Evolutionary conservation across 1,140 invertebrate genomes (phyloP), one percentile per base, ranked within the genome.

Genomic region (Micrasema minimum): DNA sequence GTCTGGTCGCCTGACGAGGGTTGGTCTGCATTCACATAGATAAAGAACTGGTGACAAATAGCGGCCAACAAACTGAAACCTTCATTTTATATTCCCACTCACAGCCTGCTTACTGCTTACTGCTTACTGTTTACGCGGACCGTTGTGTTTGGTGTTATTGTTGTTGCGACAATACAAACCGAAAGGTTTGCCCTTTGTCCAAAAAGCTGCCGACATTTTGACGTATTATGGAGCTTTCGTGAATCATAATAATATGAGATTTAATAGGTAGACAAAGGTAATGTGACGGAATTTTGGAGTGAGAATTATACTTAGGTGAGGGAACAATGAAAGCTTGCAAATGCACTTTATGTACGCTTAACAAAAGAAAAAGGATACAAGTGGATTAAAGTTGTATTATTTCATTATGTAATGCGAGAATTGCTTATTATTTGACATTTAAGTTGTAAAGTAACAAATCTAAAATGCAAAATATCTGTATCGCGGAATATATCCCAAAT

Each of bases 31-130:
- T 41, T 38, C 37, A 23, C 26, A 4, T 12, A 59, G 55, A 59
- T 59, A 59, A 59, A 59, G 55, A 59, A 59, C 55, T 14, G 55
- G 12, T 16, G 55, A 59, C 55, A 59, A 59, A 59, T 41, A 38
- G 38, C 35, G n/a, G 2, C 16, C 12, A 14, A 23, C n/a, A 59
- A 59, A 41, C 55, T 43, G 9, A 14, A 16, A n/a, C n/a, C 26
- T 7, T 31, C 35, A 41, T 59, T 16, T 20, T 41, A 14, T 20
- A 59, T 59, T 59, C 38, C 38, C 38, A 59, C 7, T 31, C 55
- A 59, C 55, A n/a, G n/a, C 35, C 18, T 9, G 55, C n/a, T n/a
- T n/a, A n/a, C n/a, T n/a, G n/a, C n/a, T n/a, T n/a, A n/a, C n/a
- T n/a, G n/a, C n/a, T n/a, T 41, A 31, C 55, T 59, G 37, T 59